phyloP scores from a whole-genome alignment of 2,113 vertebrate genomes.

The Tapirus terrestris region DNA sequence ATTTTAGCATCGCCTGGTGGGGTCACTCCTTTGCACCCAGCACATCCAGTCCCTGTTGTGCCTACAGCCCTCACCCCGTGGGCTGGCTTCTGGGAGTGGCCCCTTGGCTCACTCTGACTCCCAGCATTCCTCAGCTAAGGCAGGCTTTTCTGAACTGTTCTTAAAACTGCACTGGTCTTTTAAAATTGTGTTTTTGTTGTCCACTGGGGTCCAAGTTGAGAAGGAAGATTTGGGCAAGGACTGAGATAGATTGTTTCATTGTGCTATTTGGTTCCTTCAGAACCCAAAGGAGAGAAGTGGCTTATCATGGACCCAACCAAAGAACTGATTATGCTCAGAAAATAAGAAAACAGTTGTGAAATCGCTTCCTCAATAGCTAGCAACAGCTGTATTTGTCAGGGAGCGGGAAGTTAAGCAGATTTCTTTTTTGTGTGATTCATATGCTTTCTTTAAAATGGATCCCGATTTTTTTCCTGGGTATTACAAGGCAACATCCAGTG shows the following conservation, averaged over 20 bases:
- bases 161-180: neutral
- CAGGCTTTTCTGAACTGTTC: neutral
- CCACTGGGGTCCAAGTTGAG: neutral
- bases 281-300: neutral
- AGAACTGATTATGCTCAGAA: neutral
- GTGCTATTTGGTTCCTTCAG: neutral
- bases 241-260: neutral
- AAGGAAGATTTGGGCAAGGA: neutral
- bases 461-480: neutral
- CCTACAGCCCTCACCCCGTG: neutral
- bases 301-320: neutral
- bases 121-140: neutral
- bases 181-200: neutral
- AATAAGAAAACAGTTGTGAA: neutral
- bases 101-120: neutral
- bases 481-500: neutral
- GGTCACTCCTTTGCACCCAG: neutral
- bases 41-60: neutral
- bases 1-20: neutral
- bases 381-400: neutral
- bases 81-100: too few relatives aligned
- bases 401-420: neutral
- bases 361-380: neutral
- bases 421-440: neutral
- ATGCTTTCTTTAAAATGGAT: neutral